phyloP scores from a whole-genome alignment of 2,888 invertebrate species.

The Vannuccia rotundouncinata region DNA sequence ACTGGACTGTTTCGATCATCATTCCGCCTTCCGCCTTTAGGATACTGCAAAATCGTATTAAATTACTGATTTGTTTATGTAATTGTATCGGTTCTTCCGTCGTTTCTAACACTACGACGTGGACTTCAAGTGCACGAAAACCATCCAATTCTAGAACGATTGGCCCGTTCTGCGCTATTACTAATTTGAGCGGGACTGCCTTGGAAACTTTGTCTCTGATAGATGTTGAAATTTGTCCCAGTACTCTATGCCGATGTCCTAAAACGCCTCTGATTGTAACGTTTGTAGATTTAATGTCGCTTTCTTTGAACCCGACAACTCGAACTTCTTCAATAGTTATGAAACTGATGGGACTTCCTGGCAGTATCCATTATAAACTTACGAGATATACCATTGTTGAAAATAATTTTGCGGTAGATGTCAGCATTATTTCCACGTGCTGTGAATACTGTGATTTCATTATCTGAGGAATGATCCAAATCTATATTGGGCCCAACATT shows the following conservation, averaged over 20 bases:
- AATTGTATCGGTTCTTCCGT: neutral
- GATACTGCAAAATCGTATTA: too few species aligned
- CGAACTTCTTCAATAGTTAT: neutral
- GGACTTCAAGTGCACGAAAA: neutral
- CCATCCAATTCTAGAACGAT: neutral
- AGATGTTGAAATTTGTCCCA: neutral
- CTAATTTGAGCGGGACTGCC: neutral
- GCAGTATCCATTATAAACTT: neutral
- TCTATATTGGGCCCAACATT: too few species aligned
- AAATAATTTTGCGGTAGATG: neutral
- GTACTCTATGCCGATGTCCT: neutral
- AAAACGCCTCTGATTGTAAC: neutral
- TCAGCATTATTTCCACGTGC: neutral
- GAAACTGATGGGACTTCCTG: constrained; percentile 11
- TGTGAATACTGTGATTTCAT: neutral
- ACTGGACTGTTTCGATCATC: neutral
- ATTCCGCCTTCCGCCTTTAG: neutral
- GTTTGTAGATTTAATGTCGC: neutral
- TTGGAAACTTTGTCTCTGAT: neutral
- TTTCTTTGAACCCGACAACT: neutral
- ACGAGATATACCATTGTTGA: neutral
- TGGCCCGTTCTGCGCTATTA: neutral
- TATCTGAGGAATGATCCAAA: neutral
- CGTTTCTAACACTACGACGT: neutral
- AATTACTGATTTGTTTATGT: too few species aligned